phyloP scores from a whole-genome alignment of 2,888 invertebrate genomes.

The Catonia carolina region DNA sequence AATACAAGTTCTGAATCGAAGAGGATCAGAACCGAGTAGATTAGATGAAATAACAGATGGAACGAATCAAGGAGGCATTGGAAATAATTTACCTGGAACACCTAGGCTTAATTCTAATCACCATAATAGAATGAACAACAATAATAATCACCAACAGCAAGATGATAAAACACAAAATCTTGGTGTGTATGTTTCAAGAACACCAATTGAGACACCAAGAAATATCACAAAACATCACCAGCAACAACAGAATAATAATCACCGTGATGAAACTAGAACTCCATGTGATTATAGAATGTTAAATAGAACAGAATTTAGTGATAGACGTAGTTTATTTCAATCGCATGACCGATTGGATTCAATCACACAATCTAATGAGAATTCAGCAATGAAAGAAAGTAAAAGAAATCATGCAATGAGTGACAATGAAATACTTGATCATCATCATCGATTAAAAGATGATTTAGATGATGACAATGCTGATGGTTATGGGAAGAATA shows the following conservation, averaged over 20 bases:
- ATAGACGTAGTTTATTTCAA: constrained; percentile 7
- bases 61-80: background rate
- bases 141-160: constrained; percentile 6
- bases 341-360: constrained; percentile 18
- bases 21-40: no score
- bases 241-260: background rate
- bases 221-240: background rate
- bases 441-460: constrained; percentile 8
- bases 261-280: background rate
- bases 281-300: background rate
- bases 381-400: no score
- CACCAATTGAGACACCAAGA: constrained; percentile 5
- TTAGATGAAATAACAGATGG: background rate
- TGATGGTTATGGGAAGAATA: constrained; percentile 16
- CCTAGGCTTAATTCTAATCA: no score
- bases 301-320: constrained; percentile 8
- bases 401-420: background rate
- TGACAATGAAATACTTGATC: constrained; percentile 6
- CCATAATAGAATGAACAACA: no score
- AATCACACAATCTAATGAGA: background rate
- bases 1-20: background rate
- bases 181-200: constrained; percentile 23
- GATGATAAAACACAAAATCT: constrained; percentile 20
- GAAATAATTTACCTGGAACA: background rate
- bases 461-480: constrained; percentile 25